Base-by-base conservation (phyloP, 2,797 vertebrate genomes). In the Orientallactaga sibirica region DNA sequence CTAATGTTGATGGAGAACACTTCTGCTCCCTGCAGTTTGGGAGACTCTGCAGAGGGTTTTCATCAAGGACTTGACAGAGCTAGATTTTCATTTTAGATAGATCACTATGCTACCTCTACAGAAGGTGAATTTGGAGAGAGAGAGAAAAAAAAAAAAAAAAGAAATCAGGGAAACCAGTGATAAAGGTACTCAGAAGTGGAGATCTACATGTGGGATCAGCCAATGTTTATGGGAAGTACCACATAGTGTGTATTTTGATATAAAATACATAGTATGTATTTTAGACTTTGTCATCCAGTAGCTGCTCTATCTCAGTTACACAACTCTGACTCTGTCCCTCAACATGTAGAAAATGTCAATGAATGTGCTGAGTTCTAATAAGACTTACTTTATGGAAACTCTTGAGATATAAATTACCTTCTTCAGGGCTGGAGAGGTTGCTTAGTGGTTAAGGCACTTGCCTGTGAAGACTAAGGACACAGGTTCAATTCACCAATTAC, bases 51-150 rank as follows among this genome's bases (percentile, higher is more conserved):
- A 62, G 19, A 82, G 19, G 1, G 2, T 90, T 93, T 93, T 75
- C 78, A 75, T 78, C 70, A 88, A 52, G 7, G 4, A 19, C 87
- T 12, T 12, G 70, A 43, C 12, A 75, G n/a, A 33, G 41, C 29
- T 74, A 33, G 48, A 76, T 85, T 92, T 86, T 90, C 61, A 85
- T 75, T 88, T 68, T 86, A 88, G 71, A 55, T 62, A 75, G 16
- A 90, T 73, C 48, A 62, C 22, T 74, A 9, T 80, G 5, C 18
- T 73, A 80, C 10, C 41, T 85, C 48, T 81, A 24, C 9, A 81
- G 25, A 83, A 94, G 86, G 55, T 9, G 8, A 0, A 70, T 82
- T 87, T 73, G 37, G 71, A 81, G 41, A 79, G 27, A 3, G 48
- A 48, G 7, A 12, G 20, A 55, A 9, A 27, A 27, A 20, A 58